Base-by-base conservation (phyloP, 2,888 invertebrate species). In the Junonia oenone region DNA sequence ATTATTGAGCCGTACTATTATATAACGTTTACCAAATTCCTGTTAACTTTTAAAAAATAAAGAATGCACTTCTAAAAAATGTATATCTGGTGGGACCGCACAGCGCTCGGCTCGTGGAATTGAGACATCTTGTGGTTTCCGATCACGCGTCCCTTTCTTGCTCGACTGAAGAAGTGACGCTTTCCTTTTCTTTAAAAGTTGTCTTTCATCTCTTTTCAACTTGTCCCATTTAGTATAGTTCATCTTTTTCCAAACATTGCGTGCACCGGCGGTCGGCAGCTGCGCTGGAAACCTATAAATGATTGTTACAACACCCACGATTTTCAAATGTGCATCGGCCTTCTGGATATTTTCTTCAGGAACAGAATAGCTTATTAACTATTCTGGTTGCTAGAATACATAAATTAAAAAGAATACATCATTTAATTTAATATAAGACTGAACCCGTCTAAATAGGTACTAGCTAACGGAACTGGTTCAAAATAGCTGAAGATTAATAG, bases 71-170 rank as follows among this genome's bases (percentile, higher is more conserved):
- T 84, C 80, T 80, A 83, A 80, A 82, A 81, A 81, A 82, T 81
- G 80, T 63, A 57, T 64, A 63, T 67, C 65, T 79, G 78, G 76
- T 75, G 75, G 78, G 90, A 87, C 89, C 90, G 84, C 90, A 88
- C 89, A 88, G 81, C 76, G 76, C 80, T 86, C 71, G 81, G 78
- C 82, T 85, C 83, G 81, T 84, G 85, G 90, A 89, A 90, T 90
- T 90, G 86, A 90, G 90, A 90, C 88, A 89, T 90, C 89, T 88
- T 89, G 90, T 89, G 88, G 90, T 90, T 90, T 90, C 87, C 87
- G 87, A 89, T 88, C 78, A 70, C 69, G 66, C 75, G 72, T 90
- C 90, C 74, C 81, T 81, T 78, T 90, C 78, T 67, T 66, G 68
- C 88, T 65, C 65, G 67, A 59, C 58, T 63, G 66, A 71, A 63